Base-by-base conservation (phyloP, 1,140 invertebrate species). In the Zophobas morio region DNA sequence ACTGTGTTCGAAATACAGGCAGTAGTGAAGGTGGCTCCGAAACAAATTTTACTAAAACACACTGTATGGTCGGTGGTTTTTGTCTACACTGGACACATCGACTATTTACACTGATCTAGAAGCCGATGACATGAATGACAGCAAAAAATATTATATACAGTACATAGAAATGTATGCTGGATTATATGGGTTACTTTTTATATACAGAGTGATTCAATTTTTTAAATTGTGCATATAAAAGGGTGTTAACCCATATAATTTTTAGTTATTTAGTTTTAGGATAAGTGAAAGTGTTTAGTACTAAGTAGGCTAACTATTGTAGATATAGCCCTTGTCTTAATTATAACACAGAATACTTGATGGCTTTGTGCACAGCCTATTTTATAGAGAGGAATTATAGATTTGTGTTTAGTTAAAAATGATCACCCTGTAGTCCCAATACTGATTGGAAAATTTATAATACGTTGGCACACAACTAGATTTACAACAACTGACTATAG, bases 341-440 rank as follows among this genome's bases (percentile, higher is more conserved):
- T 32, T 66, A 76, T 76, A 76, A 76, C 75, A 76, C 75, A 76
- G 75, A 70, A 54, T 53, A 76, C 56, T 76, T 76, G 75, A 76
- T 76, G 75, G 75, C 75, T 76, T 49, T 70, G 36, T 71, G 63
- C 75, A 76, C 75, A 76, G 75, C 75, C 75, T 76, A 42, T 70
- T 70, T 70, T 51, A 66, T 51, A 5, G 51, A 34, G 33, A 35
- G 37, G 57, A 33, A 60, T 35, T 75, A 20, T 63, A 46, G 33
- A 42, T 66, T 47, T 46, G 32, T 46, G 34, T 35, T 37, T 60
- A 54, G 53, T 54, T 34, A 54, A 54, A 54, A 54, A 54, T 60
- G 56, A 60, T 8, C 56, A 37, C 53, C 60, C 60, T 66, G 60
- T 66, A 66, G 1, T 1, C 37, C 42, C n/a, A 39, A 66, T 66